Percentiles rank a stretch among this genome's conserved stretches.
Conservation (phyloP, 2,113 vertebrate genomes). For the Chinchilla lanigera region DNA sequence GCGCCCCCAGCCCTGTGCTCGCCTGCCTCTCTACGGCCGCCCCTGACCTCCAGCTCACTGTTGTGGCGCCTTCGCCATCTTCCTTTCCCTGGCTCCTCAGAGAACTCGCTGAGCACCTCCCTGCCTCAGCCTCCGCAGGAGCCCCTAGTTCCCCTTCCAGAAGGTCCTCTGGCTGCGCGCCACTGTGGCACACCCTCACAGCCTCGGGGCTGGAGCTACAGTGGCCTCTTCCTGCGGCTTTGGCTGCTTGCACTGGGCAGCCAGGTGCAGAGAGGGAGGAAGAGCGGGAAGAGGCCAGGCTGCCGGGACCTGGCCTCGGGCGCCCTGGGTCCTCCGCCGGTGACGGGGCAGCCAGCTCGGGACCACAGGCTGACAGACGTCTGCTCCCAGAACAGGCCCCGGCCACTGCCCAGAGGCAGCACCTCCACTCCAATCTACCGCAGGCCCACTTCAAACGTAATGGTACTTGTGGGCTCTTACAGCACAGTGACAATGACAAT, state of each 20-base stretch:
- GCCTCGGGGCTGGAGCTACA: not conserved
- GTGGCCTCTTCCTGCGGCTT: not conserved
- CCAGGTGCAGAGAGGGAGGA: not conserved
- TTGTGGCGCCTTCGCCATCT: not conserved
- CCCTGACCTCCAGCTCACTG: not conserved
- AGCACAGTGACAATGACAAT: fast-evolving
- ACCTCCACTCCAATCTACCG: not conserved
- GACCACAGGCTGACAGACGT: not conserved
- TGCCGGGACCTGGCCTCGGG: not conserved
- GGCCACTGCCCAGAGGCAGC: not conserved
- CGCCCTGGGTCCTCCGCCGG: not conserved
- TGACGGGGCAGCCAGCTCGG: not conserved
- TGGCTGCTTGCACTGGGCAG: not conserved
- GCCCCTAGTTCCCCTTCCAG: not conserved
- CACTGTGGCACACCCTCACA: not conserved
- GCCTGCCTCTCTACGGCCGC: not conserved
- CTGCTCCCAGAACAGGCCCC: not conserved
- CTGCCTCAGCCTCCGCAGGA: not conserved
- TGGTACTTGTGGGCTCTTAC: fast-evolving
- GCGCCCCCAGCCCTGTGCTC: not conserved
- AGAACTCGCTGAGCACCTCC: not conserved
- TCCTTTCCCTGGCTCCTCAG: not conserved
- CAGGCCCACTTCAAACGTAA: not conserved
- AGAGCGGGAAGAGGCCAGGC: not conserved
- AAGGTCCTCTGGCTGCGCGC: not conserved